A percentile compares a stretch with the other conserved stretches of the same genome.
Conservation (phyloP, 2,888 invertebrate genomes). For the Pachydiplax longipennis region DNA sequence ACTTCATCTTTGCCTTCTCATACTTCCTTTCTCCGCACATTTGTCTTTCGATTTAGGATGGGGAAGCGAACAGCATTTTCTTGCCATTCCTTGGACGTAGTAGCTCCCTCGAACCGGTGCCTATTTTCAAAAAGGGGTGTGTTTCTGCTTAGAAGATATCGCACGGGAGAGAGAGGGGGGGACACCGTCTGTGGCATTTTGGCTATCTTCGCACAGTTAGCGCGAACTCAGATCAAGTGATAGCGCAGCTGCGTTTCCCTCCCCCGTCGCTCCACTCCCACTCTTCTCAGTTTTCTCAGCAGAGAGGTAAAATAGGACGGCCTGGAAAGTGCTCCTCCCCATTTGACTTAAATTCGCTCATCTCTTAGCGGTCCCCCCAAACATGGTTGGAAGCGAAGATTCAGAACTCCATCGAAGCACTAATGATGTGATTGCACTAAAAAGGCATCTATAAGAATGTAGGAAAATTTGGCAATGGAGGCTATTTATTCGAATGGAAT, state of each 20-base stretch:
- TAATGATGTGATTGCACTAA: too few relatives aligned
- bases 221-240: slow-evolving; percentile 14
- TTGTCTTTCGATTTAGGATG: too few relatives aligned
- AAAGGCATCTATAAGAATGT: too few relatives aligned
- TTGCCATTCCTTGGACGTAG: too few relatives aligned
- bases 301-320: neutral
- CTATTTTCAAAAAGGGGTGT: too few relatives aligned
- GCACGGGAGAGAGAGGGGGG: neutral
- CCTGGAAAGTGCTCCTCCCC: neutral
- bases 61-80: too few relatives aligned
- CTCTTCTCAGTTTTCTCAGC: neutral
- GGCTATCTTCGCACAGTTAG: neutral
- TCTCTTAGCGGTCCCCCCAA: neutral
- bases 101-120: neutral
- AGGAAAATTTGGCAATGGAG: too few relatives aligned
- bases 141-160: neutral
- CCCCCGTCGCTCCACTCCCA: neutral
- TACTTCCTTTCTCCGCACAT: too few relatives aligned
- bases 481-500: too few relatives aligned
- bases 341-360: neutral
- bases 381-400: too few relatives aligned
- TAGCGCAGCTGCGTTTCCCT: slow-evolving; percentile 5
- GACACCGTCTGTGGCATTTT: slow-evolving; percentile 25
- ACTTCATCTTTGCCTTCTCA: too few relatives aligned
- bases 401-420: too few relatives aligned